Percentiles rank a stretch among this genome's conserved stretches.
phyloP scores from a whole-genome alignment of 2,888 invertebrate species.

The Drosophila colorata region DNA sequence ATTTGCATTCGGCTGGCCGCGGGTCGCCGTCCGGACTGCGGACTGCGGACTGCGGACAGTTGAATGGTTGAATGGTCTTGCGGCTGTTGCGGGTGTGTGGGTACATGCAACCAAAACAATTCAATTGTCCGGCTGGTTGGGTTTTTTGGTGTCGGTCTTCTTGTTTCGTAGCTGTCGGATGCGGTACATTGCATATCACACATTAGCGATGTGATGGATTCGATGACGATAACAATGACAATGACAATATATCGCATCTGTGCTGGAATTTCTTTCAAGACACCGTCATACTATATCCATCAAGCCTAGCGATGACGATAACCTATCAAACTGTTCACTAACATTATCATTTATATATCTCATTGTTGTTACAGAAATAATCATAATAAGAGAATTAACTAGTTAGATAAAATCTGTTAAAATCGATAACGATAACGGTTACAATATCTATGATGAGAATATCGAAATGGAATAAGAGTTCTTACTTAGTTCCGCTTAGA shows the following conservation, averaged over 20 bases:
- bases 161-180: constrained; percentile 67
- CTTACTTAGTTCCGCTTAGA: background rate
- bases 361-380: too few relatives aligned
- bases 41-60: constrained; percentile 19
- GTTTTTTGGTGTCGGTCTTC: constrained; percentile 57
- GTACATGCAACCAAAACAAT: constrained; percentile 60
- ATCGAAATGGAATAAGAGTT: background rate
- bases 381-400: too few relatives aligned
- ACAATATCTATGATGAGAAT: background rate
- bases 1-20: constrained; percentile 68
- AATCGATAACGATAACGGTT: constrained; percentile 4
- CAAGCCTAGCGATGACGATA: too few relatives aligned
- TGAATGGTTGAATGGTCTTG: constrained; percentile 70
- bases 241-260: constrained; percentile 1
- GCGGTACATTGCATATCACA: constrained; percentile 83
- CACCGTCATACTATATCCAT: too few relatives aligned
- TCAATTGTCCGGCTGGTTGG: constrained; percentile 74
- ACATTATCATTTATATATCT: too few relatives aligned
- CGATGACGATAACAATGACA: constrained; percentile 34
- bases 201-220: constrained; percentile 76
- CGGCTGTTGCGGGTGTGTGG: constrained; percentile 41
- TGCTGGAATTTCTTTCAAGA: too few relatives aligned
- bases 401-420: background rate
- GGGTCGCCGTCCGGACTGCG: constrained; percentile 25
- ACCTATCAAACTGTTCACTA: too few relatives aligned